A percentile compares a stretch with the other conserved stretches of the same genome.
These are phyloP conservation scores for Zaprionus davidi DNA, from an alignment of 1,140 invertebrate species.

Conservation along the genomic window DNA sequence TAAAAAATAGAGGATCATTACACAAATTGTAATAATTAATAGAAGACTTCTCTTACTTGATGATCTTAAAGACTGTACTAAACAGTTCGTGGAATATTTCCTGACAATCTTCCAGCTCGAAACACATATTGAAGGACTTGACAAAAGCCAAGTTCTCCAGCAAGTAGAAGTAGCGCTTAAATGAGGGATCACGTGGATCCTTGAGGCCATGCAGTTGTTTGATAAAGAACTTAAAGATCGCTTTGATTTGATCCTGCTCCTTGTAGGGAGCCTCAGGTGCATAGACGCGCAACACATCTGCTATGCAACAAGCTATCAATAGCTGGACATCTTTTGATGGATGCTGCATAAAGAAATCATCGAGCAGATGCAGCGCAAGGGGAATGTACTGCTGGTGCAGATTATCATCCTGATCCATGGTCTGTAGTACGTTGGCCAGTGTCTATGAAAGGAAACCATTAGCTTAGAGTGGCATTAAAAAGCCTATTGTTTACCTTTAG, in stretches of 20 bases:
- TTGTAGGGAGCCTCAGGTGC: constrained; percentile 99
- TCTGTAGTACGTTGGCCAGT: constrained; percentile 96
- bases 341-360: constrained; percentile 96
- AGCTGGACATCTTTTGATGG: constrained; percentile 96
- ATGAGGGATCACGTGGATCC: constrained; percentile 98
- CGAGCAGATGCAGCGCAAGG: constrained; percentile 95
- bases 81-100: constrained; percentile 98
- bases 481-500: constrained; percentile 89
- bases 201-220: constrained; percentile 96
- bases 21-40: constrained; percentile 66
- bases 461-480: background rate
- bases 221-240: constrained; percentile 97
- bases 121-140: constrained; percentile 99
- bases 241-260: constrained; percentile 95
- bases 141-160: constrained; percentile 98
- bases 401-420: constrained; percentile 98
- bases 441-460: constrained; percentile 86
- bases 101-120: constrained; percentile 98
- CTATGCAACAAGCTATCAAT: constrained; percentile 97
- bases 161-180: constrained; percentile 98
- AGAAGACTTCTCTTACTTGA: constrained; percentile 89
- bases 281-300: constrained; percentile 98
- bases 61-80: constrained; percentile 97
- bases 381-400: constrained; percentile 97
- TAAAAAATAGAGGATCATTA: constrained; percentile 33